Evolutionary conservation across 64 coral and sea anemone genomes (phyloP), one percentile per base, ranked within the genome.

Genomic region (Montipora efflorescens): DNA sequence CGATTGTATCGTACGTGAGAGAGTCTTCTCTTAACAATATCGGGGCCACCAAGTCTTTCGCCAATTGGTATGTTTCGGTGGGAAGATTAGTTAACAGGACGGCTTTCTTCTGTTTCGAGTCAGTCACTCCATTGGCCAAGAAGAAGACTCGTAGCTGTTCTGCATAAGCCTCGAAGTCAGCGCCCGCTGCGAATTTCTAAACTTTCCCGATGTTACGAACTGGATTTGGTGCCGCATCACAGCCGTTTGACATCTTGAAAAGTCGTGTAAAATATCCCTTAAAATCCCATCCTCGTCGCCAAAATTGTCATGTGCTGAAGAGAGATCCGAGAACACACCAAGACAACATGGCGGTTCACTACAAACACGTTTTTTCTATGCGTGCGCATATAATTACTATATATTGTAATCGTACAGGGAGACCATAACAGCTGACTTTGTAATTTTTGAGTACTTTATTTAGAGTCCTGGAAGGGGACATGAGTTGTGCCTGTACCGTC

Each of bases 71-170:
- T 18, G 80, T 92, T 84, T 84, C 90, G 7, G 79, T 76, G 13
- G 90, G 90, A 36, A 84, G 49, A 91, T 92, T 92, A n/a, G 90
- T 84, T 14, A 92, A 74, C 68, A 92, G 80, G 55, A 92, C 68
- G 67, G 90, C 90, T 70, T 92, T 86, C 73, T 92, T 84, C 53
- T 84, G 81, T 19, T 92, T 86, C 53, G 91, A 3, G 81, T 86
- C 81, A 14, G 71, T 48, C 49, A 92, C 72, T 18, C 68, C 91
- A 92, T 83, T 92, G 18, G 78, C 78, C 21, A 92, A 18, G 90
- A 83, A 90, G 51, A 22, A 90, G 25, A 45, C 67, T 16, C 73
- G 2, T 23, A 90, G 28, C 55, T 90, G 75, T 84, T 92, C 79
- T 67, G 90, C 70, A 25, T 83, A 92, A 5, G 79, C 19, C 53